These are phyloP conservation scores for Drosophila infuscata DNA, from an alignment of 2,888 invertebrate species.

Conservation along the genomic window DNA sequence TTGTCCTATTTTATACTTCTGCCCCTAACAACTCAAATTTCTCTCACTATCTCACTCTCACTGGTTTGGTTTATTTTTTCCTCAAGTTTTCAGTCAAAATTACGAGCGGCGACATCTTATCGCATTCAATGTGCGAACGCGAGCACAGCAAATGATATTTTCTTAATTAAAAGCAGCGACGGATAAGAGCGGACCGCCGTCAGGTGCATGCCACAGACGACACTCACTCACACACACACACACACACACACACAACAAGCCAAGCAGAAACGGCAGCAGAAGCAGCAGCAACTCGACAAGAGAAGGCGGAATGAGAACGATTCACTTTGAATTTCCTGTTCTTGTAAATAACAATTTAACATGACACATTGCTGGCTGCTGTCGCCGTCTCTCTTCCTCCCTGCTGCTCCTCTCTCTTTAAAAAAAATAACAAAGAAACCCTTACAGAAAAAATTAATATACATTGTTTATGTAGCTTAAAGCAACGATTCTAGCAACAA, in stretches of 20 bases:
- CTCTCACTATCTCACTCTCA: neutral
- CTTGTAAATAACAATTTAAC: slow-evolving; percentile 80
- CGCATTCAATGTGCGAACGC: slow-evolving; percentile 52
- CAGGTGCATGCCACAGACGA: slow-evolving; percentile 52
- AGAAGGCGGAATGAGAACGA: slow-evolving; percentile 33
- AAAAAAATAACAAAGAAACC: neutral
- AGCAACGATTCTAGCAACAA: neutral
- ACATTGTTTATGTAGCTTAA: neutral
- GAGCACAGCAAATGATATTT: slow-evolving; percentile 64
- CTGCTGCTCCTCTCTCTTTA: neutral
- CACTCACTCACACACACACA: slow-evolving; percentile 1
- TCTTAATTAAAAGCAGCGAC: slow-evolving; percentile 73
- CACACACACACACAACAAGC: neutral
- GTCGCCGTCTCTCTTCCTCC: slow-evolving; percentile 12
- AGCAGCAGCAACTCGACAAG: slow-evolving; percentile 9
- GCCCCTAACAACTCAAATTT: slow-evolving; percentile 22
- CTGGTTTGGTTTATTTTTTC: neutral
- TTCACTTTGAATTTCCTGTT: slow-evolving; percentile 76
- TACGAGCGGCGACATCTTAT: slow-evolving; percentile 60
- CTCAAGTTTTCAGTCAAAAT: slow-evolving; percentile 29
- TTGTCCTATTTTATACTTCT: slow-evolving; percentile 14
- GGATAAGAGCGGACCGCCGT: slow-evolving; percentile 61
- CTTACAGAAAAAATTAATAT: neutral
- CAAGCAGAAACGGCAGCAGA: slow-evolving; percentile 15
- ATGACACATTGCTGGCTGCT: slow-evolving; percentile 71